Evolutionary conservation across 2,888 invertebrate genomes (phyloP).

Genomic region (Drosophila infuscata): DNA sequence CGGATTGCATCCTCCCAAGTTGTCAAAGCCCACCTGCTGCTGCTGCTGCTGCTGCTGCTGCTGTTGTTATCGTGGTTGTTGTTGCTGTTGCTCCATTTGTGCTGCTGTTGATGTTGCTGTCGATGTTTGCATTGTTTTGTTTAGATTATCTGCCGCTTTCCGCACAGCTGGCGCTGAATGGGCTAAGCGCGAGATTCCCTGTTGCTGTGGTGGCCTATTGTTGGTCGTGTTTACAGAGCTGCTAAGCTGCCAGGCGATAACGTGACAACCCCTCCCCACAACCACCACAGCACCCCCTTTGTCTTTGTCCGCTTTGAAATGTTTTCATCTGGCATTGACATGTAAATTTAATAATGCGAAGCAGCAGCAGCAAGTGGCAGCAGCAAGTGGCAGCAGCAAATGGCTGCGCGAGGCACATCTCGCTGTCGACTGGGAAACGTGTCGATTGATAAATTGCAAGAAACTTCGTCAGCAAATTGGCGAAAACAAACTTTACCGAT

Average conservation of each 20-base stretch:
- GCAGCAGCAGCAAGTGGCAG: not conserved
- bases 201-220: slow-evolving; percentile 22
- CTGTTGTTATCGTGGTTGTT: not conserved
- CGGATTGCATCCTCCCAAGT: slow-evolving; percentile 23
- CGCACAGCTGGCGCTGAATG: slow-evolving; percentile 62
- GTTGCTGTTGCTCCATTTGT: not conserved
- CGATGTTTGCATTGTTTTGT: slow-evolving; percentile 49
- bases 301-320: not conserved
- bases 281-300: no score
- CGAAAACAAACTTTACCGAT: slow-evolving; percentile 2
- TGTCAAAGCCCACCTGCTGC: slow-evolving; percentile 10
- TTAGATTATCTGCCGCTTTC: slow-evolving; percentile 59
- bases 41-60: slow-evolving; percentile 1
- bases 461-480: slow-evolving; percentile 15
- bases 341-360: slow-evolving; percentile 41
- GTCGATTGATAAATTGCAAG: slow-evolving; percentile 16
- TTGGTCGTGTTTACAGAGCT: slow-evolving; percentile 39
- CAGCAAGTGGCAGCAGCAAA: slow-evolving; percentile 1
- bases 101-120: slow-evolving; percentile 15
- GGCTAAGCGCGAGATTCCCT: slow-evolving; percentile 27
- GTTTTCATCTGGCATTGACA: slow-evolving; percentile 26
- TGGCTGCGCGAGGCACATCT: not conserved
- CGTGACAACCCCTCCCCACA: not conserved
- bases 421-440: slow-evolving; percentile 7
- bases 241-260: slow-evolving; percentile 23